phyloP scores from a whole-genome alignment of 1,140 invertebrate species.

The silkworm (Bombyx mori) region DNA sequence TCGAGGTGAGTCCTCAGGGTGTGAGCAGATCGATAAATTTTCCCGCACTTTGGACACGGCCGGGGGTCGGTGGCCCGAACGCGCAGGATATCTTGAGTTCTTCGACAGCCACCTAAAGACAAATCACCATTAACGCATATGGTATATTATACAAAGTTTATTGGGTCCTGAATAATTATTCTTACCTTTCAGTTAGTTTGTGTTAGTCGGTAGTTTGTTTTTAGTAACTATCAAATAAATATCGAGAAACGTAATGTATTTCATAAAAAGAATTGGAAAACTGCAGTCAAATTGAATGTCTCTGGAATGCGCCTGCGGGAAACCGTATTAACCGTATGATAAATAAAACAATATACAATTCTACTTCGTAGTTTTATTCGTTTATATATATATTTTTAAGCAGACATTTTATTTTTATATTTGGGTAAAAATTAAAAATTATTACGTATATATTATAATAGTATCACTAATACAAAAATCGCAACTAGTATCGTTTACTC shows the following conservation, averaged over 20 bases:
- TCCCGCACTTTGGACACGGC: slow-evolving; percentile 93
- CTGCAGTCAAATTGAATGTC: too few species aligned
- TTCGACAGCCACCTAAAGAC: slow-evolving; percentile 75
- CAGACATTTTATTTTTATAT: slow-evolving; percentile 46
- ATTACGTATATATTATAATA: slow-evolving; percentile 62
- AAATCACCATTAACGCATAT: slow-evolving; percentile 5
- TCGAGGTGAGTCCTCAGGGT: slow-evolving; percentile 91
- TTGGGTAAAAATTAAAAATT: slow-evolving; percentile 68
- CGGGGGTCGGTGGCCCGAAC: slow-evolving; percentile 91
- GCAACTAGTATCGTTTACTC: slow-evolving; percentile 69
- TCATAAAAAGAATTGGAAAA: background rate
- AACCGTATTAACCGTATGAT: too few species aligned
- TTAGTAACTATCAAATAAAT: too few species aligned
- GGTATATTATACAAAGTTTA: background rate
- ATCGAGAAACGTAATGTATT: too few species aligned
- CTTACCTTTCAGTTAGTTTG: background rate
- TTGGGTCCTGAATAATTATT: background rate
- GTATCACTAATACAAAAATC: slow-evolving; percentile 67
- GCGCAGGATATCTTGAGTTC: slow-evolving; percentile 85
- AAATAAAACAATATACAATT: slow-evolving; percentile 26
- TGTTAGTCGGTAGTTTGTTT: too few species aligned
- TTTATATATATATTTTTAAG: slow-evolving; percentile 59
- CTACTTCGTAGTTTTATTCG: slow-evolving; percentile 69
- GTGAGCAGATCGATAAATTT: slow-evolving; percentile 92
- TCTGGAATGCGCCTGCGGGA: too few species aligned